Base-by-base conservation (phyloP, 2,888 invertebrate genomes). In the Peribatodes rhomboidaria region DNA sequence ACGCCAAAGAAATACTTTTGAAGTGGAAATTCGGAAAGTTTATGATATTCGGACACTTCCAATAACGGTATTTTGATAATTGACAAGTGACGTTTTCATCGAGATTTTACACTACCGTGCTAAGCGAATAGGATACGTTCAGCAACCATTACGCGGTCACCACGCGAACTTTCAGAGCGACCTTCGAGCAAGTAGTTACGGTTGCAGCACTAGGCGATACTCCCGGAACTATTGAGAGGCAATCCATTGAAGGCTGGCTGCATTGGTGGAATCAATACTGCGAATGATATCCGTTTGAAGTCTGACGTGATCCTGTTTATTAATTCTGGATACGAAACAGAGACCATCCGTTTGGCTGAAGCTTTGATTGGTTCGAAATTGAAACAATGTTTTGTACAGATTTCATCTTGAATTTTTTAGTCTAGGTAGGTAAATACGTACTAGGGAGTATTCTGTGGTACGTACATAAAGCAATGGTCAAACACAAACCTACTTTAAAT, bases 271-370 rank as follows among this genome's bases (percentile, higher is more conserved):
- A 62, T 62, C 61, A 59, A 63, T 61, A 63, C 53, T 52, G 39
- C 59, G 59, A 59, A 53, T 47, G 53, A 53, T 63, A 37, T 65
- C 60, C 44, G 55, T 61, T 63, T 54, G 58, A 61, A 61, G 56
- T 52, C 47, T 50, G 61, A 41, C 65, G 50, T 61, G 56, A 69
- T 67, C 50, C 56, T 57, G 67, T 71, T 69, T 67, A 65, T 54
- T 69, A 69, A 65, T 67, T 67, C 62, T 53, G 63, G 22, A 63
- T 61, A 61, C 63, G 31, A 52, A 22, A 57, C 31, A 39, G 31
- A 33, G 41, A 41, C 54, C 44, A 53, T 20, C 35, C 18, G 33
- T 35, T 20, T 31, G 33, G 18, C 3, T 18, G n/a, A 20, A 35
- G 1, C 1, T 57, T 59, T 13, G 18, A 53, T 39, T 31, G 22